Evolutionary conservation across 2,888 invertebrate genomes (phyloP), one percentile per base, ranked within the genome.

Genomic region (Ischnura elegans): DNA sequence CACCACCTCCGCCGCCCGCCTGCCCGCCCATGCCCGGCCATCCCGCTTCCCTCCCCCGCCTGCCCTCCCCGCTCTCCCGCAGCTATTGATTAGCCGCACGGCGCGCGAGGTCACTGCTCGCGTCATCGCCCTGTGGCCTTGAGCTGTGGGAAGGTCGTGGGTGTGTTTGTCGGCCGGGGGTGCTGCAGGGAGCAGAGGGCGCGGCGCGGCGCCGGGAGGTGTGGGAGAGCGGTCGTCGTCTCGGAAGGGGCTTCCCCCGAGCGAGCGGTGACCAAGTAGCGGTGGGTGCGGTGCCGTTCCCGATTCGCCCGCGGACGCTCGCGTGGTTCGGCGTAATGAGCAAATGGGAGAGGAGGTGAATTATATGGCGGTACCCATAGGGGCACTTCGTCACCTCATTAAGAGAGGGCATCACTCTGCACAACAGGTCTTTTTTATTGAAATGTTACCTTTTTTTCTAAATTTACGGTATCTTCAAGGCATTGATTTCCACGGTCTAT

Each of bases 51-150:
- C 29, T 10, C 90, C n/a, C 29, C 87, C 87, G 13, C 36, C 36
- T 43, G 61, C 42, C 25, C 43, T 13, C 85, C 3, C 87, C 55
- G 6, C 13, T 42, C 90, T 42, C 55, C 61, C n/a, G n/a, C n/a
- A n/a, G 47, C 93, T 85, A 84, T 84, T 85, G 84, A 84, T 85
- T 85, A 85, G 85, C 46, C 84, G 85, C 84, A 84, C 93, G 16
- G 51, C 93, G 84, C 87, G 87, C 93, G 93, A 93, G 93, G 93
- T 93, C 93, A 93, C 93, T 85, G 93, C 93, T 93, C 93, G 93
- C 93, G 93, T 93, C 93, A 93, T 93, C 93, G 93, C 76, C 93
- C 90, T 90, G 61, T 90, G 90, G 90, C 90, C 90, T 90, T 90
- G 90, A 90, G 90, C 90, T 90, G 90, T 43, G 43, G 90, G 90